Evolutionary conservation across 2,888 invertebrate species (phyloP).

Genomic region (Trachelus stipa): DNA sequence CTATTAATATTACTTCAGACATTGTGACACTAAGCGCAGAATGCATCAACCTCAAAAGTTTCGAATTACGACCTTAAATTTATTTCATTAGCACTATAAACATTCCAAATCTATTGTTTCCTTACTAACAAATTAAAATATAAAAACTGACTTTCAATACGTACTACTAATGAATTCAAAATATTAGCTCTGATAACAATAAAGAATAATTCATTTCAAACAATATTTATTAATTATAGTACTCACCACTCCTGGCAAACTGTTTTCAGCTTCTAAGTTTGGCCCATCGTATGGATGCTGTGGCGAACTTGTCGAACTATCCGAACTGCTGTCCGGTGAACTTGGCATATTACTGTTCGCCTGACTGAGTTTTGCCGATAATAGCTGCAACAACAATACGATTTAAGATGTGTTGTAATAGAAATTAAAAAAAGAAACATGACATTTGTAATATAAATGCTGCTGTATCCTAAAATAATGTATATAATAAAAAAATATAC

Average conservation of each 20-base stretch:
- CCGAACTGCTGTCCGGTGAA: constrained; percentile 93
- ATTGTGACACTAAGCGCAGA: no score
- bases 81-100: no score
- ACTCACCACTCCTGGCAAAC: constrained; percentile 90
- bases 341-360: constrained; percentile 79
- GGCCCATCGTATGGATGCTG: constrained; percentile 86
- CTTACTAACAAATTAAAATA: not conserved
- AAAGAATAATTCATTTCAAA: no score
- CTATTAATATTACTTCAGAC: not conserved
- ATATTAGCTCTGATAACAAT: not conserved
- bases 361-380: constrained; percentile 83
- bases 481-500: constrained; percentile 52
- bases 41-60: no score
- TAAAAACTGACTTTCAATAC: not conserved
- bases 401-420: not conserved
- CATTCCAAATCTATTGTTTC: no score
- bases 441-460: no score
- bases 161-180: not conserved
- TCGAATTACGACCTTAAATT: no score
- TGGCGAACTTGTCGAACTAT: constrained; percentile 93
- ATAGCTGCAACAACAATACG: constrained; percentile 66
- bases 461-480: no score
- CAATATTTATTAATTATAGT: no score
- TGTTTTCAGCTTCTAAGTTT: constrained; percentile 86
- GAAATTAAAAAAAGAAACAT: not conserved